phyloP scores from a whole-genome alignment of 2,113 vertebrate genomes.

The Notothenia rossii region DNA sequence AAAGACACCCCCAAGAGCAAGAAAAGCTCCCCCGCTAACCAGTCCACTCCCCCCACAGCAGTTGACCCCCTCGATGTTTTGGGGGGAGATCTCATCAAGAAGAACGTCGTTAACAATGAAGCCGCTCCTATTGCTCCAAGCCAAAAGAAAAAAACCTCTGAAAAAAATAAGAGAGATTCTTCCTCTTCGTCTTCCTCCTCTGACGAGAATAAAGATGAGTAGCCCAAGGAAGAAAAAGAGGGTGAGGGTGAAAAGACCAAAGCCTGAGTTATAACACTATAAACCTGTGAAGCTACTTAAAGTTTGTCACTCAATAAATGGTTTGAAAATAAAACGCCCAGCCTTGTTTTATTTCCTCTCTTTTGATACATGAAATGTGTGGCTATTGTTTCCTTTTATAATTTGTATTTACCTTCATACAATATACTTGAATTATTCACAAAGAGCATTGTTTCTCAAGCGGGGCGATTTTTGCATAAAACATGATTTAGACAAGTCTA shows the following conservation, averaged over 20 bases:
- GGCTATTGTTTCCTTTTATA: too few relatives aligned
- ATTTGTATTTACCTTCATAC: too few relatives aligned
- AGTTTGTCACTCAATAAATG: slow-evolving; percentile 48
- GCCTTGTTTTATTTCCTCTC: neutral
- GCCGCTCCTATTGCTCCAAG: neutral
- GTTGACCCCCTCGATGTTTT: neutral
- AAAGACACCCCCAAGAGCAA: slow-evolving; percentile 5
- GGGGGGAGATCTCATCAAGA: neutral
- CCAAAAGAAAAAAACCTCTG: slow-evolving; percentile 25
- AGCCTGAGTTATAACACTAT: slow-evolving; percentile 17
- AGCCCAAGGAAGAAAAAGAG: neutral
- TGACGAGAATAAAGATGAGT: slow-evolving; percentile 50
- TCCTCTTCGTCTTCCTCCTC: slow-evolving; percentile 51
- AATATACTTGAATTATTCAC: too few relatives aligned
- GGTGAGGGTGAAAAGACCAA: neutral
- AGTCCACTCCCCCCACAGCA: slow-evolving; percentile 3
- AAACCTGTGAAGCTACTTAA: neutral
- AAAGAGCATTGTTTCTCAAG: too few relatives aligned
- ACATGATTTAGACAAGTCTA: too few relatives aligned
- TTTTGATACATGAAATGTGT: too few relatives aligned
- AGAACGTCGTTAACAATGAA: neutral
- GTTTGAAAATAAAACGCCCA: fast-evolving
- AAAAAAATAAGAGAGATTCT: slow-evolving; percentile 32
- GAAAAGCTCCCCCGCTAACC: neutral
- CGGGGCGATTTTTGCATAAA: too few relatives aligned